Conservation (phyloP, 2,888 invertebrate genomes). For the Lumbricus terrestris region DNA sequence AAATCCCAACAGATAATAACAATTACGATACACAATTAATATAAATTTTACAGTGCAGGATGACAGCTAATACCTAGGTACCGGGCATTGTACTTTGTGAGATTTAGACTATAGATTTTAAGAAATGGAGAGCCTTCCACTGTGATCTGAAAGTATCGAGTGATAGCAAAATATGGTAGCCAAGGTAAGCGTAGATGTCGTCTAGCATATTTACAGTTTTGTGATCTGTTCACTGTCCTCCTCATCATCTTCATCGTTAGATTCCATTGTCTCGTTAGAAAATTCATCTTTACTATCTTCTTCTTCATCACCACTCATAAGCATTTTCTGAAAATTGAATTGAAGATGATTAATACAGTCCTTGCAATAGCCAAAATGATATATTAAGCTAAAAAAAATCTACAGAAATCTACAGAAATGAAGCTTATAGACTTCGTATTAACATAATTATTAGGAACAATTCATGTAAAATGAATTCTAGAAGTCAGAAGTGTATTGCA, state of each 20-base stretch:
- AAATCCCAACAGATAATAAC: not conserved
- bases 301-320: not conserved
- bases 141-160: not conserved
- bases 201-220: not conserved
- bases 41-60: not conserved
- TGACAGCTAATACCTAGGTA: too few species aligned
- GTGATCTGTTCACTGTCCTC: not conserved
- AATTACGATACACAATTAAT: not conserved
- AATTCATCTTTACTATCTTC: not conserved
- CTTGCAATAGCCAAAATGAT: not conserved
- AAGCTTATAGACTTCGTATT: too few species aligned
- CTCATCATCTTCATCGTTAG: not conserved
- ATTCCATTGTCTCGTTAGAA: slow-evolving; percentile 4
- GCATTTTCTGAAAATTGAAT: not conserved
- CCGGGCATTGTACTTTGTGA: not conserved
- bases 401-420: not conserved
- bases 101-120: not conserved
- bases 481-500: too few species aligned
- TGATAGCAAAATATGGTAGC: not conserved
- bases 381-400: too few species aligned
- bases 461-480: too few species aligned
- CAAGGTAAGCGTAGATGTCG: not conserved
- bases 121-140: not conserved
- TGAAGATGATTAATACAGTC: not conserved
- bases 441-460: too few species aligned